A percentile compares a stretch with the other conserved stretches of the same genome.
These are phyloP conservation scores for Nipponacmea schrenckii DNA, from an alignment of 2,888 invertebrate genomes.

Conservation along the genomic window DNA sequence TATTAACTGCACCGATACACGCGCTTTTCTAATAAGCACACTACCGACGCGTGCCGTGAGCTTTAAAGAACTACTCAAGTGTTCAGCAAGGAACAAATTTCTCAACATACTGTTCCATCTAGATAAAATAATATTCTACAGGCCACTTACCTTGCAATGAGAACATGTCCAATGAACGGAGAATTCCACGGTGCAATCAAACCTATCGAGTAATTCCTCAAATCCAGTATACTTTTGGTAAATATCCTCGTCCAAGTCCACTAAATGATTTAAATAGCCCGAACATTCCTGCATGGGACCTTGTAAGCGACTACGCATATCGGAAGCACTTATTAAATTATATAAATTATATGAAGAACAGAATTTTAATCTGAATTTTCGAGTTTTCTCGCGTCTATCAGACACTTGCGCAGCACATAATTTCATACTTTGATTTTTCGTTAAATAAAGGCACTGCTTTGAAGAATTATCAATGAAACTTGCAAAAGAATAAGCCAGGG, in stretches of 20 bases:
- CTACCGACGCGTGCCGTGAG: slow-evolving; percentile 1
- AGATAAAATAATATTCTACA: too few relatives aligned
- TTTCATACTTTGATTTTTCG: slow-evolving; percentile 7
- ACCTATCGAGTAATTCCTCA: slow-evolving; percentile 7
- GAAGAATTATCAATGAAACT: slow-evolving; percentile 1
- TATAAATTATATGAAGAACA: slow-evolving; percentile 5
- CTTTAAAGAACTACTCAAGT: not conserved
- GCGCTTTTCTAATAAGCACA: not conserved
- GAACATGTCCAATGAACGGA: slow-evolving; percentile 4
- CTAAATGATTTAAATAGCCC: not conserved
- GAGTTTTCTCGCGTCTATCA: not conserved
- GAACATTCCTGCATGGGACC: not conserved
- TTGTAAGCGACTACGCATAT: slow-evolving; percentile 1
- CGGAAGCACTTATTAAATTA: slow-evolving; percentile 6
- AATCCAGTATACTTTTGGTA: slow-evolving; percentile 2
- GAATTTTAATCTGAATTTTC: slow-evolving; percentile 3
- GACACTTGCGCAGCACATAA: slow-evolving; percentile 4
- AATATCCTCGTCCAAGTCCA: slow-evolving; percentile 8
- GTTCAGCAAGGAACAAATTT: too few relatives aligned
- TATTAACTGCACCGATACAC: too few relatives aligned
- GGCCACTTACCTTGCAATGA: slow-evolving; percentile 1
- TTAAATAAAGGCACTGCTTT: slow-evolving; percentile 7
- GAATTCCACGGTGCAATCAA: slow-evolving; percentile 1
- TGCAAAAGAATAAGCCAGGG: slow-evolving; percentile 1
- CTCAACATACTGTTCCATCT: too few relatives aligned